phyloP scores from a whole-genome alignment of 2,113 vertebrate species.

The Phalacrocorax pelagicus region DNA sequence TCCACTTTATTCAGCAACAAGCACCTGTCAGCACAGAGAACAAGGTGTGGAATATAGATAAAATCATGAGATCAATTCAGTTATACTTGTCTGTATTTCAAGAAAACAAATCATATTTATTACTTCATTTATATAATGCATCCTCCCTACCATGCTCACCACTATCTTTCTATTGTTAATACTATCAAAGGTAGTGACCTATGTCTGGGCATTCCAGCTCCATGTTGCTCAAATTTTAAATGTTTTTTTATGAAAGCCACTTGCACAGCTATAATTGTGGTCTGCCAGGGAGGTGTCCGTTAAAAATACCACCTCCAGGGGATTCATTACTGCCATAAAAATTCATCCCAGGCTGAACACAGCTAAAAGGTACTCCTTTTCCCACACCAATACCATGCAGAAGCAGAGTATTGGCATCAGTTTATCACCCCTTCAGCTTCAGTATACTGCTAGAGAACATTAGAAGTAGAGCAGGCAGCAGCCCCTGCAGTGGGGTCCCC shows the following conservation, averaged over 20 bases:
- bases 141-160: background rate
- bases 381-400: background rate
- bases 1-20: background rate
- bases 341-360: background rate
- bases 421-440: background rate
- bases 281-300: background rate
- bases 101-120: constrained; percentile 9
- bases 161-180: background rate
- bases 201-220: background rate
- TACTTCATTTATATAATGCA: background rate
- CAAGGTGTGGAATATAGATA: background rate
- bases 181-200: background rate
- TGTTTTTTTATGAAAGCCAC: background rate
- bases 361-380: background rate
- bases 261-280: background rate
- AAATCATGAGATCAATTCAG: background rate
- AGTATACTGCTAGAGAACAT: background rate
- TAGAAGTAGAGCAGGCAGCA: background rate
- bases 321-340: constrained; percentile 6
- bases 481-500: background rate
- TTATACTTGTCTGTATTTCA: background rate
- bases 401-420: background rate
- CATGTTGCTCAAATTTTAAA: background rate
- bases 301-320: background rate
- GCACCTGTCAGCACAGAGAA: background rate